phyloP scores from a whole-genome alignment of 2,797 vertebrate species.

The Rhynchotus rufescens region DNA sequence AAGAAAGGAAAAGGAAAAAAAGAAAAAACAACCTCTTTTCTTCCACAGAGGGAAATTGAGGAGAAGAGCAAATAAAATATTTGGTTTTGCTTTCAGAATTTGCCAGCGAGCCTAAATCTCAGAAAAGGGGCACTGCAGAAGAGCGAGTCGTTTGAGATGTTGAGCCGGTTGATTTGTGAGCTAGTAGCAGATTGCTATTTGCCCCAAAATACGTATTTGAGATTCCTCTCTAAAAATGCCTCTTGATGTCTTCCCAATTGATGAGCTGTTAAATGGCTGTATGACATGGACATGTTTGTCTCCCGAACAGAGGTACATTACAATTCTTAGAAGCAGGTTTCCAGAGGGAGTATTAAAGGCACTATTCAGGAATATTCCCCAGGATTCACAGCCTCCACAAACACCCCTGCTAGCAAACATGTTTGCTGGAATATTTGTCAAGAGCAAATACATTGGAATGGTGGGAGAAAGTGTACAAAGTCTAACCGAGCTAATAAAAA shows the following conservation, averaged over 20 bases:
- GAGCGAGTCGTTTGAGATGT: neutral
- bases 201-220: constrained; percentile 46
- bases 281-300: neutral
- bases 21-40: neutral
- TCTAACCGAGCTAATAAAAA: constrained; percentile 40
- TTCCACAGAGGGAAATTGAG: neutral
- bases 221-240: constrained; percentile 42
- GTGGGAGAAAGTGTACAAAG: constrained; percentile 30
- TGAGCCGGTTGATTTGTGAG: constrained; percentile 35
- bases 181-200: constrained; percentile 49
- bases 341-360: constrained; percentile 30
- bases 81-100: constrained; percentile 6
- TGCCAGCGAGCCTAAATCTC: constrained; percentile 9
- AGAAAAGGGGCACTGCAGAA: neutral
- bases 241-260: constrained; percentile 40
- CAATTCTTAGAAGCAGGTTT: neutral
- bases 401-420: neutral
- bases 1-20: too few species aligned
- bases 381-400: neutral
- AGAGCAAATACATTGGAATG: constrained; percentile 4
- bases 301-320: constrained; percentile 28
- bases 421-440: constrained; percentile 50
- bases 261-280: constrained; percentile 16
- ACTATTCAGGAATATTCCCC: constrained; percentile 39
- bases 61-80: neutral